These are phyloP conservation scores for Lasioglossum pauxillum DNA, from an alignment of 2,888 invertebrate species.

Conservation along the genomic window DNA sequence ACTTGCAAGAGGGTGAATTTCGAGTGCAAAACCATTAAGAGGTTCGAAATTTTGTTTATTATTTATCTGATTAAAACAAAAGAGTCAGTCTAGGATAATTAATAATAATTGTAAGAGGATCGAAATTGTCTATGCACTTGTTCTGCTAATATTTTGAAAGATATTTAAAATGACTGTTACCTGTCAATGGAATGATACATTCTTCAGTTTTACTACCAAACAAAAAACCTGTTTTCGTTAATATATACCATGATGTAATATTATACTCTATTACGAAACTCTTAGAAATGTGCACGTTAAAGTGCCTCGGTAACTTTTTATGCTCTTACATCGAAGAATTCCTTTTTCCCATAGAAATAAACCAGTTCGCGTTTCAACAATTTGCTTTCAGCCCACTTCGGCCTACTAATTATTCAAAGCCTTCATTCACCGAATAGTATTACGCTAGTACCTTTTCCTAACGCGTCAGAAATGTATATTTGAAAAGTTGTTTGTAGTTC, in stretches of 20 bases:
- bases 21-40: too few relatives aligned
- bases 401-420: background rate
- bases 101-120: background rate
- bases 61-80: background rate
- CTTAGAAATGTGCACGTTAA: slow-evolving; percentile 3
- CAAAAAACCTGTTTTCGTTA: slow-evolving; percentile 18
- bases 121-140: background rate
- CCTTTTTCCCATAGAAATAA: slow-evolving; percentile 10
- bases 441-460: background rate
- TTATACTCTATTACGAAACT: slow-evolving; percentile 14
- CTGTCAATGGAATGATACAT: background rate
- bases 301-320: background rate
- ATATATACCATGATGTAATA: slow-evolving; percentile 13
- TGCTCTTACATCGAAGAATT: background rate
- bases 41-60: too few relatives aligned
- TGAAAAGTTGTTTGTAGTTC: background rate
- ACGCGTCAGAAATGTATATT: background rate
- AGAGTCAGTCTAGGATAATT: background rate
- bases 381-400: background rate
- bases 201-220: background rate
- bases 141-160: background rate
- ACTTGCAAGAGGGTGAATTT: too few relatives aligned
- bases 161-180: background rate
- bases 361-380: slow-evolving; percentile 31
- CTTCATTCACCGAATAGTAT: background rate